These are phyloP conservation scores for Salminus brasiliensis DNA, from an alignment of 2,113 vertebrate species.

Conservation along the genomic window DNA sequence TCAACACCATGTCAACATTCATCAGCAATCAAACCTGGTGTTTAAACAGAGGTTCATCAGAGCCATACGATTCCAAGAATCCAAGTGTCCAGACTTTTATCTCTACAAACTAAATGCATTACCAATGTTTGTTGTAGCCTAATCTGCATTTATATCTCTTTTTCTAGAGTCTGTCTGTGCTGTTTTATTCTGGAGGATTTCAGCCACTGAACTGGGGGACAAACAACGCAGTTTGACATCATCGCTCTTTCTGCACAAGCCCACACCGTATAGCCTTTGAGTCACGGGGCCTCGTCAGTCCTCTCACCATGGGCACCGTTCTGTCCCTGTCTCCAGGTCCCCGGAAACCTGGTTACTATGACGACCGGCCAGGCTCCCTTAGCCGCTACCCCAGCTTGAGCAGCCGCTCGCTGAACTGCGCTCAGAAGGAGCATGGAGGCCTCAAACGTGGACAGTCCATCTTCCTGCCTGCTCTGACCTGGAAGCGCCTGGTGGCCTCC, in stretches of 20 bases:
- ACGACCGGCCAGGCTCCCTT: conserved; percentile 74
- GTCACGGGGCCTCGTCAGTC: conserved; percentile 22
- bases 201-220: conserved; percentile 12
- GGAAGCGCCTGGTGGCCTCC: conserved; percentile 83
- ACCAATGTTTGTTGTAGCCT: neutral
- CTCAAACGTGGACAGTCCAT: conserved; percentile 79
- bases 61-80: no score
- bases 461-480: conserved; percentile 80
- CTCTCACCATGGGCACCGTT: conserved; percentile 78
- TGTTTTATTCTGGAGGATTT: conserved; percentile 8
- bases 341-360: conserved; percentile 76
- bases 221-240: neutral
- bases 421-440: conserved; percentile 72
- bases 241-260: neutral
- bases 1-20: no score
- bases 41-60: no score
- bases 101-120: no score
- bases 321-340: conserved; percentile 79
- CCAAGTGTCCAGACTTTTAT: no score
- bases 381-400: conserved; percentile 79
- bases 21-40: no score
- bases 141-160: neutral
- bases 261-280: conserved; percentile 23
- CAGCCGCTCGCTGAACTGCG: conserved; percentile 73
- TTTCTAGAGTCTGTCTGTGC: conserved; percentile 28